These are phyloP conservation scores for Turdus rufiventris DNA, from an alignment of 2,113 vertebrate genomes.

Conservation along the genomic window DNA sequence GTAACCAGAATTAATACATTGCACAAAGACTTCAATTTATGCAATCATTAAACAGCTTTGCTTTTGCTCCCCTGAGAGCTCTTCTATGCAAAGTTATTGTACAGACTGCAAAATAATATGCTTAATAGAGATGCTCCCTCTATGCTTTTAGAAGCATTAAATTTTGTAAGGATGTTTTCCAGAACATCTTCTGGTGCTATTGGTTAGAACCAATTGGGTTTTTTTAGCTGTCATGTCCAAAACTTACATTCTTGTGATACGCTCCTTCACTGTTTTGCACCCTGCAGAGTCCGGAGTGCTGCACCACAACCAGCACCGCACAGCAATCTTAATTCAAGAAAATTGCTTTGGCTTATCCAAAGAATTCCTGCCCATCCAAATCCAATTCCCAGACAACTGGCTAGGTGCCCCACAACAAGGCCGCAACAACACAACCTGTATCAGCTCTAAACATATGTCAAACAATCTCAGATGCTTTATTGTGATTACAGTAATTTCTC, in stretches of 20 bases:
- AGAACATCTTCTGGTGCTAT: not conserved
- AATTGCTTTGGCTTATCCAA: not conserved
- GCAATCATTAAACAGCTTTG: not conserved
- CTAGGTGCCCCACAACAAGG: not conserved
- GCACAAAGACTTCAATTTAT: not conserved
- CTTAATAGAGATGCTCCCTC: not conserved
- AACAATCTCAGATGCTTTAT: not conserved
- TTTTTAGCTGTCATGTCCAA: not conserved
- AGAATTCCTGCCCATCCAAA: not conserved
- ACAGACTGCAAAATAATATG: not conserved
- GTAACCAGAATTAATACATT: not conserved
- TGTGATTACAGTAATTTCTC: too few species aligned
- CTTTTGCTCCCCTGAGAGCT: not conserved
- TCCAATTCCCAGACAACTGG: not conserved
- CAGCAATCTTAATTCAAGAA: not conserved
- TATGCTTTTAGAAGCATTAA: not conserved
- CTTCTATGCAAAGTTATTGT: not conserved
- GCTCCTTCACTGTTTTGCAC: not conserved
- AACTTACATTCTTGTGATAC: not conserved
- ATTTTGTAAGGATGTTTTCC: not conserved
- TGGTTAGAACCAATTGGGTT: not conserved
- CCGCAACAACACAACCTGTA: not conserved
- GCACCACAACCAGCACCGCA: not conserved
- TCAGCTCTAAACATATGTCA: not conserved
- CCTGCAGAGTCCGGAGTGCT: not conserved